phyloP scores from a whole-genome alignment of 2,113 vertebrate species.

The Peromyscus polionotus region DNA sequence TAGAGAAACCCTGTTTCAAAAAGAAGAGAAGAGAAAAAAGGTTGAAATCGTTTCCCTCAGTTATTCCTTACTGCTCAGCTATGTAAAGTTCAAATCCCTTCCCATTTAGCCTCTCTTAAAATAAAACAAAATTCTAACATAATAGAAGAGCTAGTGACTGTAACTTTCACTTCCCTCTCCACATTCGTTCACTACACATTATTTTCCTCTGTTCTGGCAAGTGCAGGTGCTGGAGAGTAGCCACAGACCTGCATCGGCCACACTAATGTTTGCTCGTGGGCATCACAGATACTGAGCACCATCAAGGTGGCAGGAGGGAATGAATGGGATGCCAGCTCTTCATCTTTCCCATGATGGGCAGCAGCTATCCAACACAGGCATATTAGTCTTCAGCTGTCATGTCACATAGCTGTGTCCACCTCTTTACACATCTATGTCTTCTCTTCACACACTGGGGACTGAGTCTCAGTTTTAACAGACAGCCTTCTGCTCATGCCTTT shows the following conservation, averaged over 20 bases:
- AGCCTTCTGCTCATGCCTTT: background rate
- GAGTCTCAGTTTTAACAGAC: background rate
- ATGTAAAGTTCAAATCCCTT: conserved; percentile 4
- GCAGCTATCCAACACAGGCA: background rate
- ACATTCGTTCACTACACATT: background rate
- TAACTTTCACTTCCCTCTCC: background rate
- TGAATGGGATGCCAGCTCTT: background rate
- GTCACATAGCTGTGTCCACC: background rate
- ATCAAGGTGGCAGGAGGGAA: background rate
- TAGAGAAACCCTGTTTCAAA: too few species aligned
- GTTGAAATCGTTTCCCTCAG: conserved; percentile 22
- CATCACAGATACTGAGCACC: background rate
- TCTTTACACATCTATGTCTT: background rate
- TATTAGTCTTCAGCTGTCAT: background rate
- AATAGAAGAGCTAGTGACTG: background rate
- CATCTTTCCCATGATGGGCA: too few species aligned
- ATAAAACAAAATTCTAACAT: background rate
- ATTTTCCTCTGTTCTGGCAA: background rate
- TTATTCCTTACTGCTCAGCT: conserved; percentile 5
- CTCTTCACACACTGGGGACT: background rate
- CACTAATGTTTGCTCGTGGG: background rate
- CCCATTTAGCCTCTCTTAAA: background rate
- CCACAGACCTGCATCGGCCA: background rate
- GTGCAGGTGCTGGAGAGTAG: background rate
- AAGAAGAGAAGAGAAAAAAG: too few species aligned